Evolutionary conservation across 2,888 invertebrate species (phyloP), one percentile per base, ranked within the genome.

Genomic region (Spatulosminthurus flaviceps): DNA sequence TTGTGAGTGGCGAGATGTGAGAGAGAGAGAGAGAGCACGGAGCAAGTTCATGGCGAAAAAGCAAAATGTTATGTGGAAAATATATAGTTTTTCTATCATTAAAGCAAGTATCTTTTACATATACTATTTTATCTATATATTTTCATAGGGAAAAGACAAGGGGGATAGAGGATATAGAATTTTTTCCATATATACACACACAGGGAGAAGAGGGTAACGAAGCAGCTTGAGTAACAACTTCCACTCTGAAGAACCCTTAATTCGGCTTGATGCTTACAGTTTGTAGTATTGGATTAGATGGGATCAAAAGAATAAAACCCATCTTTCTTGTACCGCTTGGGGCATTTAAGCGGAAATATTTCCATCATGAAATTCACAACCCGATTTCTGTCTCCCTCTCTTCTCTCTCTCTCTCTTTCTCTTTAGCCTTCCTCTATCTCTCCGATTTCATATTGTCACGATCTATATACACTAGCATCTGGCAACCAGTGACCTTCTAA

Each of bases 231-330:
- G 29, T 72, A 72, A 72, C 72, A 72, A 72, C 72, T 72, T 73
- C 29, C 61, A 73, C 42, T 71, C 42, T 24, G 71, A 74, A 26
- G 74, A 74, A 74, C 74, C 60, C 74, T 74, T 74, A 74, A 74
- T 74, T 74, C 74, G 74, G 74, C 74, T 61, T 73, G 73, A 73
- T 73, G 73, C 73, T 73, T 73, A 73, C 73, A 73, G 73, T 73
- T 73, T 74, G 74, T 74, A 74, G 74, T 74, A 74, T 74, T 74
- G 74, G 74, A 74, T 74, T 74, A 74, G 74, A 74, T 74, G 74
- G 74, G 74, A 74, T 74, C 74, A 74, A 74, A 74, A 74, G 74
- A 74, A 74, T 74, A 64, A 74, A 74, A 74, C 61, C 74, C 64
- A 74, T 74, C 60, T 74, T 61, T 51, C 73, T 74, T 61, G 74